Evolutionary conservation across 2,797 vertebrate genomes (phyloP).

Genomic region (Poeciliopsis turneri): DNA sequence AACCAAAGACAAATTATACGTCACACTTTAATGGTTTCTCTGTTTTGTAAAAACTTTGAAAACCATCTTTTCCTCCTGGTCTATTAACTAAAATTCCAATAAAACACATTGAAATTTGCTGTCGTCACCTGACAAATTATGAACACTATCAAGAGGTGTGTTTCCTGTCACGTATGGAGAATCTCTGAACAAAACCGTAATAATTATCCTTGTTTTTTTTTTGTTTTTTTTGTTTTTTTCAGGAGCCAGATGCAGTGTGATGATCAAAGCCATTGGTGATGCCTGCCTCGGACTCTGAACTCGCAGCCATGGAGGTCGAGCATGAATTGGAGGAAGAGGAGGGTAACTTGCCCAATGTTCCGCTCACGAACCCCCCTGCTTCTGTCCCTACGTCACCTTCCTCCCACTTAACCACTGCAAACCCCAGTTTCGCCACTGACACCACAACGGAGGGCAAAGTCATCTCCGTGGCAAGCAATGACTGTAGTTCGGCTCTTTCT

Average conservation of each 20-base stretch:
- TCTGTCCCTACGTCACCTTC: background rate
- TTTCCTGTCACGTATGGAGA: background rate
- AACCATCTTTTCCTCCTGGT: background rate
- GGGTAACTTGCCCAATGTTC: background rate
- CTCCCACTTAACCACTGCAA: background rate
- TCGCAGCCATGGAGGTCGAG: constrained; percentile 48
- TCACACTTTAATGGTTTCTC: background rate
- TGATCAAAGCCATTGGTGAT: constrained; percentile 25
- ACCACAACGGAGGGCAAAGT: constrained; percentile 47
- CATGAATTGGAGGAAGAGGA: constrained; percentile 25
- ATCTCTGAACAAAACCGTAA: background rate
- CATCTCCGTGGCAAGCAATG: constrained; percentile 55
- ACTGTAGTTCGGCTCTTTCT: constrained; percentile 30
- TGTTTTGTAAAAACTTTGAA: background rate
- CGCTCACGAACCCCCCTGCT: background rate
- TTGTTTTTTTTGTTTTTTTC: no score
- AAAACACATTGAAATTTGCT: no score
- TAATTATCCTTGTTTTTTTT: background rate
- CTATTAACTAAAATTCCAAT: background rate
- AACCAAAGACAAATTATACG: background rate
- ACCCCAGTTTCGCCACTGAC: constrained; percentile 23
- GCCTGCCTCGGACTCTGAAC: constrained; percentile 44
- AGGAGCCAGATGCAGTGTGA: constrained; percentile 53
- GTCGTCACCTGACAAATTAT: background rate
- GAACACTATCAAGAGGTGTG: background rate